Base-by-base conservation (phyloP, 2,113 vertebrate genomes). In the Clarias gariepinus region DNA sequence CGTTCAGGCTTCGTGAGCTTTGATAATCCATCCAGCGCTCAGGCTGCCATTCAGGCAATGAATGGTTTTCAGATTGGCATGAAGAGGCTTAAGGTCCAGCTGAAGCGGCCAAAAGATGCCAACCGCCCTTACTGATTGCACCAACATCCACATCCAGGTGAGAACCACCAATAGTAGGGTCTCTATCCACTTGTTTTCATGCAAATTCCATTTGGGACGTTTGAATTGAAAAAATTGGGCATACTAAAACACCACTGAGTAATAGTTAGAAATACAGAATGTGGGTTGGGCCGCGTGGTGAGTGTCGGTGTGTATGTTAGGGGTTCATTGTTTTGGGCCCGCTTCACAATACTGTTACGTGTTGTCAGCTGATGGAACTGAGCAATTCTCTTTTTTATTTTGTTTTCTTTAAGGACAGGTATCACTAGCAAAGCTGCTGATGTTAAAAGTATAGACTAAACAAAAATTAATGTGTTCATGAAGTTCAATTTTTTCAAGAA, bases 41-140 rank as follows among this genome's bases (percentile, higher is more conserved):
- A 99, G 96, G 97, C 97, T 23, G 98, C 98, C 92, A 99, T 99
- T 94, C 98, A 99, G 94, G 97, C 97, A 90, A 99, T 99, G 98
- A 99, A 99, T 87, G 98, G 98, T 94, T 99, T 99, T 95, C 98
- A 99, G 93, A 99, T 99, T 87, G 98, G 98, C 94, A 99, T 99
- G 97, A 98, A 99, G 96, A 96, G 97, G 95, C 97, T 99, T 95
- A 99, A 99, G 94, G 98, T 99, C 92, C 97, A 99, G 94, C 96
- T 99, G 91, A 99, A 99, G 95, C 94, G 98, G 95, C 98, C 98
- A 85, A 99, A 99, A 95, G 98, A 99, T 80, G 97, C 98, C 95
- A 98, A 98, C 95, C 96, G 97, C 95, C 98, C 97, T 95, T 99
- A 99, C 93, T 99, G 97, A 99, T 93, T 94, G 90, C 91, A 92